Conservation (phyloP, 2,888 invertebrate genomes). For the Antitype chi region DNA sequence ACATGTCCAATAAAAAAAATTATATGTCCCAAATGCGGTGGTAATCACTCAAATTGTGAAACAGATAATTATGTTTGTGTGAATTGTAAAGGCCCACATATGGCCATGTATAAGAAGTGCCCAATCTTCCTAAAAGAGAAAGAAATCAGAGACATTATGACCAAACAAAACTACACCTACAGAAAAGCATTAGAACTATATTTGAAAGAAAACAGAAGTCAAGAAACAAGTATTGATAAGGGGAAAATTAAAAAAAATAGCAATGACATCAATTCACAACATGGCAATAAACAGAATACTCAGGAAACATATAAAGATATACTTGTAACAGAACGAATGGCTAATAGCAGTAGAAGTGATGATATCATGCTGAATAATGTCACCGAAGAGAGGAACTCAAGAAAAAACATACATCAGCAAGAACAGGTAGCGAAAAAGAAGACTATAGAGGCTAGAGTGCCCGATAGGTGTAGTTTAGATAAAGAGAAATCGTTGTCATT, state of each 20-base stretch:
- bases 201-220: background rate
- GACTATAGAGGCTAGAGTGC: no score
- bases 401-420: background rate
- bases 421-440: slow-evolving; percentile 8
- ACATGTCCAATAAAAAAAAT: slow-evolving; percentile 18
- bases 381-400: background rate
- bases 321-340: background rate
- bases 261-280: background rate
- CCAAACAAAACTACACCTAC: background rate
- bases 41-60: slow-evolving; percentile 34
- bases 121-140: slow-evolving; percentile 85
- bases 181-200: slow-evolving; percentile 10
- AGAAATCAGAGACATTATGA: slow-evolving; percentile 7
- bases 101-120: slow-evolving; percentile 29
- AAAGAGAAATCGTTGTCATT: background rate
- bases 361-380: background rate
- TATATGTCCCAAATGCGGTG: slow-evolving; percentile 32
- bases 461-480: background rate
- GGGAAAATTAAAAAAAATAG: background rate
- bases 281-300: slow-evolving; percentile 1
- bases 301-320: background rate
- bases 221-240: background rate
- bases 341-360: background rate
- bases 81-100: slow-evolving; percentile 35
- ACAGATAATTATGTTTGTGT: slow-evolving; percentile 19